A percentile compares a stretch with the other conserved stretches of the same genome.
phyloP scores from a whole-genome alignment of 2,113 vertebrate species.

The Platichthys stellatus region DNA sequence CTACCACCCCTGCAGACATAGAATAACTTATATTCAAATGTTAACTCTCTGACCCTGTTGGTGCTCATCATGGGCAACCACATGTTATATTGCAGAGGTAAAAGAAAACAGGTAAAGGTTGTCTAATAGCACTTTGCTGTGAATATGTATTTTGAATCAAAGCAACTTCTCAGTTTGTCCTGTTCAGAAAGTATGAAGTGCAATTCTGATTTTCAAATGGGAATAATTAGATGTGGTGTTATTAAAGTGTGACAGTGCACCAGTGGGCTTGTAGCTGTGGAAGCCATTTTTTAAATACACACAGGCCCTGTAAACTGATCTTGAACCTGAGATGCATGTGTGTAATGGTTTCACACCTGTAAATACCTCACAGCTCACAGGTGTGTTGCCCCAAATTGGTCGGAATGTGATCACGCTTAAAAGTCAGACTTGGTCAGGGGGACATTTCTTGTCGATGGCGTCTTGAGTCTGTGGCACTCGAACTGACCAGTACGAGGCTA shows the following conservation, averaged over 20 bases:
- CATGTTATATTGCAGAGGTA: too few species aligned
- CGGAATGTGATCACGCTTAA: not conserved
- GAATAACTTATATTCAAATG: not conserved
- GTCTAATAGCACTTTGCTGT: not conserved
- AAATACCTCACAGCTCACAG: not conserved
- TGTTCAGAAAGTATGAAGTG: not conserved
- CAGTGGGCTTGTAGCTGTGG: not conserved
- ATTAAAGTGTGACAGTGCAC: not conserved
- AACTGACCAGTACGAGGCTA: slow-evolving; percentile 9
- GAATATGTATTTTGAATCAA: slow-evolving; percentile 21
- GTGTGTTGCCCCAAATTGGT: not conserved
- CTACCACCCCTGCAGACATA: too few species aligned
- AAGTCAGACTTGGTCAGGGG: not conserved
- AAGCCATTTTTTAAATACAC: not conserved
- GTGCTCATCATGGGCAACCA: not conserved
- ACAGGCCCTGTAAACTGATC: not conserved
- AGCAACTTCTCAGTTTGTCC: not conserved
- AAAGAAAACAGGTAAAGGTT: too few species aligned
- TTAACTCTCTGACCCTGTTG: not conserved
- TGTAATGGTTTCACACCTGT: not conserved
- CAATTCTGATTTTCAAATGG: not conserved
- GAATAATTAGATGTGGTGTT: not conserved
- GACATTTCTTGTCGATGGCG: not conserved
- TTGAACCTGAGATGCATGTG: not conserved
- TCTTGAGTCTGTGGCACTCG: slow-evolving; percentile 23